These are phyloP conservation scores for Rhea pennata DNA, from an alignment of 2,113 vertebrate genomes.

Conservation along the genomic window DNA sequence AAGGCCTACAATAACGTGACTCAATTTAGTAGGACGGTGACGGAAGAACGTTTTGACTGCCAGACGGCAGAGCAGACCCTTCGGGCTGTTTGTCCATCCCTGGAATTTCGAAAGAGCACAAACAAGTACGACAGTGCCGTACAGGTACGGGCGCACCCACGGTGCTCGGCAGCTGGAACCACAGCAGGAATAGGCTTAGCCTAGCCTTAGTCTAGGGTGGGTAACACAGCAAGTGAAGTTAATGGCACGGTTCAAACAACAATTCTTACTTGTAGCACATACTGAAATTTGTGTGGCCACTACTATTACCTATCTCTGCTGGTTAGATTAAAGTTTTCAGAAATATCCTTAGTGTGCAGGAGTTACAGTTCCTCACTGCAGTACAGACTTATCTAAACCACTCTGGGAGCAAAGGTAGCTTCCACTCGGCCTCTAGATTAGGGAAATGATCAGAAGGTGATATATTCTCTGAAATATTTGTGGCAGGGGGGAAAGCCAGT, in stretches of 20 bases:
- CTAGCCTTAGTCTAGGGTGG: rapidly evolving
- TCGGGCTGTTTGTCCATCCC: neutral
- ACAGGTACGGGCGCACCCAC: rapidly evolving
- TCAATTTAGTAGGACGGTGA: rapidly evolving
- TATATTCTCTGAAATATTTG: neutral
- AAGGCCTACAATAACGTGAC: neutral
- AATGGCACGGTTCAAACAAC: rapidly evolving
- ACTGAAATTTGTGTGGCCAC: neutral
- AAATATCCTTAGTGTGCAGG: too few species aligned
- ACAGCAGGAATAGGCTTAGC: rapidly evolving
- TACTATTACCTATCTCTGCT: neutral
- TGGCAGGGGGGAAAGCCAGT: neutral
- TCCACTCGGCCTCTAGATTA: neutral
- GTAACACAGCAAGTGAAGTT: neutral
- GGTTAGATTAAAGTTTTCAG: neutral
- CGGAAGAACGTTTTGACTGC: rapidly evolving
- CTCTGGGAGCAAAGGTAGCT: neutral
- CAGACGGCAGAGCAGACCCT: neutral
- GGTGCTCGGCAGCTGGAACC: rapidly evolving
- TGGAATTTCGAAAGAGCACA: neutral
- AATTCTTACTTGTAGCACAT: neutral
- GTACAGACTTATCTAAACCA: neutral
- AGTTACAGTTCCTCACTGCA: neutral
- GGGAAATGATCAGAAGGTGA: neutral
- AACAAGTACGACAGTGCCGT: neutral